Evolutionary conservation across 2,113 vertebrate genomes (phyloP).

Genomic region (Brachypteracias leptosomus): DNA sequence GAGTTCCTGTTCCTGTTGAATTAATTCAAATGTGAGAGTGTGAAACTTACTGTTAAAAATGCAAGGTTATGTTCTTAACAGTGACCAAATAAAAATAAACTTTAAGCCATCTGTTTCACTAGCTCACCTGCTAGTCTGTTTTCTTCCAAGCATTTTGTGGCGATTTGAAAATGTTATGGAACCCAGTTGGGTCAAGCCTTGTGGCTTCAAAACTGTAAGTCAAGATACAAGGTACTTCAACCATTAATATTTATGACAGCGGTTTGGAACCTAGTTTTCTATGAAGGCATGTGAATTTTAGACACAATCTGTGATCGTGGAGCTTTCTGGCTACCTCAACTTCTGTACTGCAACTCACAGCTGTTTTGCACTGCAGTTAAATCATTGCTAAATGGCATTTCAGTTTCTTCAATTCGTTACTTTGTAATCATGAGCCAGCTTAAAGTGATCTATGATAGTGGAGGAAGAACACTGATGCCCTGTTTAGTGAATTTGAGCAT

Average conservation of each 20-base stretch:
- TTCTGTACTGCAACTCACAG: background rate
- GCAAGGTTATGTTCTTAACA: background rate
- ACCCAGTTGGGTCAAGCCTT: background rate
- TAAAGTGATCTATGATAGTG: background rate
- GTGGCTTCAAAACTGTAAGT: background rate
- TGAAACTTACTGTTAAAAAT: background rate
- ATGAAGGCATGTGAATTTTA: background rate
- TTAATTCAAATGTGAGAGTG: background rate
- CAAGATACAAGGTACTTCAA: background rate
- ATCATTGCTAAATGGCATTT: background rate
- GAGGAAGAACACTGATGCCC: background rate
- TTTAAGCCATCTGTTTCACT: background rate
- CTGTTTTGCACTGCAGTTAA: background rate
- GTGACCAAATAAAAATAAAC: background rate
- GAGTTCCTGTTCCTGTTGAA: background rate
- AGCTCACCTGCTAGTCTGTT: background rate
- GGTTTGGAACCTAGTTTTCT: background rate
- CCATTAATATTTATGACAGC: background rate
- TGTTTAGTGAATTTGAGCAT: background rate
- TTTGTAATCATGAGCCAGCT: background rate
- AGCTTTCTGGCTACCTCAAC: background rate
- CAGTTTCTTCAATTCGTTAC: background rate
- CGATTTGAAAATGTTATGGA: background rate
- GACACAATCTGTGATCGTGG: background rate
- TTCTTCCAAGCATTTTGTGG: background rate